Evolutionary conservation across 2,797 vertebrate species (phyloP), one percentile per base, ranked within the genome.

Genomic region (Tolypeutes matacus): DNA sequence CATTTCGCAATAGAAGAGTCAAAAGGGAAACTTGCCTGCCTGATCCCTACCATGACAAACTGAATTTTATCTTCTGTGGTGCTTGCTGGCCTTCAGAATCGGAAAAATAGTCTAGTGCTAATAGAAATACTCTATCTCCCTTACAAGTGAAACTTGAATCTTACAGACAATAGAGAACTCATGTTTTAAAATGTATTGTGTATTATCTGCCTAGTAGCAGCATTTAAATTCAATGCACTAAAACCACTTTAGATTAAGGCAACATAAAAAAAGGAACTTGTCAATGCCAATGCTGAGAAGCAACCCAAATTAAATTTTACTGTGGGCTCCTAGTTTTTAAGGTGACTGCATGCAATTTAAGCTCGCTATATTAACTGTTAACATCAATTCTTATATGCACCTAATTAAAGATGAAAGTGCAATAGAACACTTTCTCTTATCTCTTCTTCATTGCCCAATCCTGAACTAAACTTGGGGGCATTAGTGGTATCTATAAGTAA

Each of bases 191-290:
- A 92, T 89, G 75, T 91, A 91, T 31, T 92, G 36, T 91, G n/a
- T 78, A 87, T 95, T 96, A 96, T 94, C 84, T 96, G 70, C 69
- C 62, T 90, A 86, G 70, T 83, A 89, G 51, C 53, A 91, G n/a
- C 67, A 75, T 95, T 96, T 95, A 91, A 95, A 95, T 96, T 97
- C 78, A 96, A 62, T 97, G 96, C 94, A 93, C 70, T 46, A 92
- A 87, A 95, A 93, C 58, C 75, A 95, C 58, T 97, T 84, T 96
- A 95, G 86, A 89, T 97, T 93, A 95, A 97, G 72, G 72, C 34
- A 91, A 42, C 77, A 86, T 94, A 85, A 91, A 95, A 95, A 96
- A 93, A 83, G 27, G 27, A 94, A 95, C 9, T 18, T 82, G 72
- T 95, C 95, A 93, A 64, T 94, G 56, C 11, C 56, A 95, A 64